Conservation (phyloP, 2,888 invertebrate genomes). For the Oegoconia quadripuncta region DNA sequence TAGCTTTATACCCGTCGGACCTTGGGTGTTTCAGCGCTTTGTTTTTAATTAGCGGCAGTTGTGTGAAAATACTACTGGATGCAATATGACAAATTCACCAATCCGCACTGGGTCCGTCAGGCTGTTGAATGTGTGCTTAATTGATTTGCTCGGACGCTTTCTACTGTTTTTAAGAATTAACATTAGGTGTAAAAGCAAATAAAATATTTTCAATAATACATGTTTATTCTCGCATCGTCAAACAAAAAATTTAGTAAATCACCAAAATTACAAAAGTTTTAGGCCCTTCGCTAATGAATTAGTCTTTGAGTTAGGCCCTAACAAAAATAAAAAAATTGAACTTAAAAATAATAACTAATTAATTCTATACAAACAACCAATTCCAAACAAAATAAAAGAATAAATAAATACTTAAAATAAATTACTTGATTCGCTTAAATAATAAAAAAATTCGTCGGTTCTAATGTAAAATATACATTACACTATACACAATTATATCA, state of each 20-base stretch:
- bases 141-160: neutral
- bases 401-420: constrained; percentile 19
- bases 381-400: constrained; percentile 28
- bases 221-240: constrained; percentile 70
- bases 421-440: constrained; percentile 22
- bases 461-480: constrained; percentile 59
- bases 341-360: constrained; percentile 23
- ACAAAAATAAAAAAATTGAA: constrained; percentile 27
- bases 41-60: no score
- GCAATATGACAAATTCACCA: no score
- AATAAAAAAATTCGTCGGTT: constrained; percentile 34
- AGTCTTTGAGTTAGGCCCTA: constrained; percentile 34
- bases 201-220: constrained; percentile 43
- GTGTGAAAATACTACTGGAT: no score
- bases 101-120: no score
- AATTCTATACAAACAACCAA: constrained; percentile 36
- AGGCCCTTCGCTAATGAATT: constrained; percentile 41
- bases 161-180: neutral
- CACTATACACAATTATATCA: constrained; percentile 66
- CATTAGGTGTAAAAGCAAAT: neutral
- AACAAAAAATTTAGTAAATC: constrained; percentile 41
- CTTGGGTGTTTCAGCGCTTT: no score
- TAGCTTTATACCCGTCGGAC: no score
- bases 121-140: no score
- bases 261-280: constrained; percentile 31